Percentiles rank a stretch among this genome's conserved stretches.
Evolutionary conservation across 1,140 invertebrate species (phyloP).

Genomic region (Bombus impatiens): DNA sequence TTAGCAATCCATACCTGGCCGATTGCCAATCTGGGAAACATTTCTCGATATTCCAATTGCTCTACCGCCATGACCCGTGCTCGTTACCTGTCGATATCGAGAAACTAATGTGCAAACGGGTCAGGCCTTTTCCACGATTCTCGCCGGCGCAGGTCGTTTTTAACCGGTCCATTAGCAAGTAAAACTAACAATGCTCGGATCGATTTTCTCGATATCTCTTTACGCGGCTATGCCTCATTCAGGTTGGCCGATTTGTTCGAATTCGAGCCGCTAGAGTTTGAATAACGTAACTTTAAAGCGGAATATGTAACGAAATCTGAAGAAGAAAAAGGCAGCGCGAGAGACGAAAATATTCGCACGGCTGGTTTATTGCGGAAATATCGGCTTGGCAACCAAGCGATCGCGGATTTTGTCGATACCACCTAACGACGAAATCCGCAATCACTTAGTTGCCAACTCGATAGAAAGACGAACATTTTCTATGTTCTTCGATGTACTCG

Average conservation of each 20-base stretch:
- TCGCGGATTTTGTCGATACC: too few species aligned
- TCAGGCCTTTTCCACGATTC: constrained; percentile 15
- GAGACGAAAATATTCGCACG: too few species aligned
- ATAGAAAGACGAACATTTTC: too few species aligned
- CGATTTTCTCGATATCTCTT: background rate
- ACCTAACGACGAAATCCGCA: too few species aligned
- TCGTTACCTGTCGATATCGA: constrained; percentile 40
- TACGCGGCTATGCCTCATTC: background rate
- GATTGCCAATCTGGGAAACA: constrained; percentile 48
- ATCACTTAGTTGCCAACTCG: too few species aligned
- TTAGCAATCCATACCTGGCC: constrained; percentile 66
- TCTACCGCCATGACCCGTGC: constrained; percentile 39
- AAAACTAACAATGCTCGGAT: background rate
- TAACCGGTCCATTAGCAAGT: background rate
- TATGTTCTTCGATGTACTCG: too few species aligned
- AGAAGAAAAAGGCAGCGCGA: background rate
- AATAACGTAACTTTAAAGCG: background rate
- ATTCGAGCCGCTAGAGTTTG: background rate
- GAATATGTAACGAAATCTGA: too few species aligned
- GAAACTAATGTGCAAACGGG: constrained; percentile 30
- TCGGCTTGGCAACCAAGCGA: too few species aligned
- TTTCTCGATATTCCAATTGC: constrained; percentile 60
- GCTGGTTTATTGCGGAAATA: background rate
- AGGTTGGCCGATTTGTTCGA: background rate
- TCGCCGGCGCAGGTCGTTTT: background rate